phyloP scores from a whole-genome alignment of 1,140 invertebrate species.

The Formica selysi region DNA sequence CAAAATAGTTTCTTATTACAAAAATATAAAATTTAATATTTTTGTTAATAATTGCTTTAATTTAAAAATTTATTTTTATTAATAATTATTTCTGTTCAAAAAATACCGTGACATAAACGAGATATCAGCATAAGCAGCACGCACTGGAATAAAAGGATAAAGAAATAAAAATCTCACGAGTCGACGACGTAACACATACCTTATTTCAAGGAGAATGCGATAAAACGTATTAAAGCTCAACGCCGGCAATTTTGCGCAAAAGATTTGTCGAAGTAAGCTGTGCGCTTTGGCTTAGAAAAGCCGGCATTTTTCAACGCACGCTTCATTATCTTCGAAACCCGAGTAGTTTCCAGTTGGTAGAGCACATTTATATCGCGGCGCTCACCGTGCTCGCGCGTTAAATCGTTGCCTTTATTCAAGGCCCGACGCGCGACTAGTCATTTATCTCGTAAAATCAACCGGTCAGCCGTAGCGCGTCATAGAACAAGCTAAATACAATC shows the following conservation, averaged over 20 bases:
- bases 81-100: not conserved
- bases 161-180: constrained; percentile 44
- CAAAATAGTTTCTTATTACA: not conserved
- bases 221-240: constrained; percentile 73
- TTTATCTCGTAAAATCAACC: constrained; percentile 73
- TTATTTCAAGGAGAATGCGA: constrained; percentile 33
- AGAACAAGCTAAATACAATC: constrained; percentile 65
- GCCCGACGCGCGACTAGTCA: constrained; percentile 69
- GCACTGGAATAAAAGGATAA: not conserved
- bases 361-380: constrained; percentile 75
- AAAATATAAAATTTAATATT: not conserved
- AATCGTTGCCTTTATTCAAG: constrained; percentile 79
- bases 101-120: not conserved
- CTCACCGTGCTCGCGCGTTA: constrained; percentile 72
- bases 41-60: too few species aligned
- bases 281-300: constrained; percentile 72
- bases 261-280: constrained; percentile 76
- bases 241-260: constrained; percentile 74
- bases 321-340: constrained; percentile 80
- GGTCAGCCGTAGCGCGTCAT: constrained; percentile 48
- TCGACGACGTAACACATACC: constrained; percentile 53
- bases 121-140: not conserved
- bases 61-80: not conserved
- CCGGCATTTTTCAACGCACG: constrained; percentile 76
- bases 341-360: constrained; percentile 67